Evolutionary conservation across 2,797 vertebrate species (phyloP), one percentile per base, ranked within the genome.

Genomic region (Neopelma chrysocephalum): DNA sequence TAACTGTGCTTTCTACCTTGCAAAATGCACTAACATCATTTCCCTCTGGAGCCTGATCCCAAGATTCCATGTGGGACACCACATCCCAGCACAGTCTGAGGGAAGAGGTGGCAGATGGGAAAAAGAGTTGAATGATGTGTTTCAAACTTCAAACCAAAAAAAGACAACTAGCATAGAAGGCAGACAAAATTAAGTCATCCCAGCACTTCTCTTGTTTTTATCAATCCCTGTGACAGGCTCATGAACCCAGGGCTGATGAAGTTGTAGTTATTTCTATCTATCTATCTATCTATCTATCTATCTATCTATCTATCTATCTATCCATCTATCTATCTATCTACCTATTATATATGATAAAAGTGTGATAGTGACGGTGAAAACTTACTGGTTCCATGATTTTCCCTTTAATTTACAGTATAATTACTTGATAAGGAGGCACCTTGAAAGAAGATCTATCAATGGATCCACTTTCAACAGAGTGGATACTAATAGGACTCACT

Each of bases 91-190:
- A 6, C 26, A 20, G 87, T 4, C 34, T 53, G 9, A 34, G 61
- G 16, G 53, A 29, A 56, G 32, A 38, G n/a, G 36, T 12, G 65
- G 48, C 3, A 38, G 43, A 32, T 13, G 40, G 23, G 27, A 43
- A 32, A 65, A 58, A 34, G 31, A 3, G 3, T 73, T 17, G 77
- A 53, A 21, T 5, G 26, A 32, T 83, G 78, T 66, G 18, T 40
- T 25, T n/a, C 42, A 25, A 17, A 22, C 25, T 10, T 4, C 75
- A 69, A 38, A 22, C 18, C 48, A 43, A 6, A 25, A 48, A 54
- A 62, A 6, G 0, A 0, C 71, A 54, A 23, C 20, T 5, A 82
- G 62, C 50, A 25, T 0, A 64, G 51, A 42, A 43, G 18, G 64
- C 54, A 65, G 57, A 21, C 9, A 81, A 27, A 72, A 40, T 1